A percentile compares a stretch with the other conserved stretches of the same genome.
These are phyloP conservation scores for Dufourea novaeangliae DNA, from an alignment of 1,140 invertebrate species.

Conservation along the genomic window DNA sequence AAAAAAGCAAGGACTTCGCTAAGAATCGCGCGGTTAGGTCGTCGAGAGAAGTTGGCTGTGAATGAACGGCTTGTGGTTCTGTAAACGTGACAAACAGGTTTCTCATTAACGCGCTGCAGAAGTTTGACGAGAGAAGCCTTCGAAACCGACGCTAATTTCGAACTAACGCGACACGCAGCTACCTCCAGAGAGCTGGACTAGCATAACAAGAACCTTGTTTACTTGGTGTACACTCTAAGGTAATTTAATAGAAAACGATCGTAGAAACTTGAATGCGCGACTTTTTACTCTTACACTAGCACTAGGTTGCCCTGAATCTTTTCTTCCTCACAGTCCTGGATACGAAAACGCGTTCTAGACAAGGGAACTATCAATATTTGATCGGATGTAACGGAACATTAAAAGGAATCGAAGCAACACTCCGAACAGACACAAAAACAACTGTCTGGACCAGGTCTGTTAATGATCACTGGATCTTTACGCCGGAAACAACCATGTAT, in stretches of 20 bases:
- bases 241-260: too few relatives aligned
- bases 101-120: constrained; percentile 45
- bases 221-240: too few relatives aligned
- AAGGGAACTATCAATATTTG: too few relatives aligned
- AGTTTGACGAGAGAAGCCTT: constrained; percentile 46
- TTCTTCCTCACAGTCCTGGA: too few relatives aligned
- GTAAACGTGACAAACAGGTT: constrained; percentile 45
- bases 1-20: neutral
- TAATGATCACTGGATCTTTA: neutral
- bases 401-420: neutral
- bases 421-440: neutral
- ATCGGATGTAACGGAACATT: too few relatives aligned
- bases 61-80: constrained; percentile 19
- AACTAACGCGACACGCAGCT: constrained; percentile 40
- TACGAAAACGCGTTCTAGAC: too few relatives aligned
- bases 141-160: constrained; percentile 42
- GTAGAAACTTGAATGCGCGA: too few relatives aligned
- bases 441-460: neutral
- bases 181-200: constrained; percentile 6
- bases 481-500: constrained; percentile 16
- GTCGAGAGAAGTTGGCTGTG: neutral
- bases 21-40: constrained; percentile 3
- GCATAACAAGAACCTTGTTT: too few relatives aligned
- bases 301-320: too few relatives aligned
- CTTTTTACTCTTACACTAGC: too few relatives aligned